Evolutionary conservation across 2,113 vertebrate genomes (phyloP), one percentile per base, ranked within the genome.

Genomic region (Silurus meridionalis): DNA sequence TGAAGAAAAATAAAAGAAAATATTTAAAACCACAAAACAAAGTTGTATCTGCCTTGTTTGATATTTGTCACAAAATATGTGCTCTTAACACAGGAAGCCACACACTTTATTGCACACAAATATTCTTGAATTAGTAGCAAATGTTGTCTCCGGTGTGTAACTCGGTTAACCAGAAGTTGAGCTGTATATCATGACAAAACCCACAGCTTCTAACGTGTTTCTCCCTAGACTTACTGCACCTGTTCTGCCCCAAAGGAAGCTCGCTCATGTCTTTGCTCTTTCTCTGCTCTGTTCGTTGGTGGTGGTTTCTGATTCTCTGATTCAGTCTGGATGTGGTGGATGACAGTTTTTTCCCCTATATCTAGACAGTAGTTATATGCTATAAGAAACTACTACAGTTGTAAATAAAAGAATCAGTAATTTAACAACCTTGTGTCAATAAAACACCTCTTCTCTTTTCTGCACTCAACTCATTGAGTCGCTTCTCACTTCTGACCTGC

Each of bases 121-220:
- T 85, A 61, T 85, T 61, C 83, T 64, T 79, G 83, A 85, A 85
- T 85, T 85, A 85, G 61, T 78, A 67, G 83, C 74, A 63, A 79
- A 66, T 85, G 58, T 21, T 85, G 67, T 83, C 82, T 75, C 17
- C 60, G 58, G 46, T 50, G 74, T 64, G 84, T 80, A 80, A 79
- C 75, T 48, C 11, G 75, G 84, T 85, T 85, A 85, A 80, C 84
- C 84, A 71, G 48, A 63, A 79, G 53, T 66, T 25, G 52, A 66
- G 53, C 84, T 80, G 75, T 53, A 85, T 55, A 69, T 80, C 77
- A 85, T 52, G 60, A 80, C 77, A 69, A 69, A 83, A 69, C 63
- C 84, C 77, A 58, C 84, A 80, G 14, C 75, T 69, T 28, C 64
- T 85, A 85, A 85, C 84, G 75, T 55, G 84, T 85, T 64, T 85